Percentiles rank a stretch among this genome's conserved stretches.
Conservation (phyloP, 2,113 vertebrate genomes). For the Morone chrysops region DNA sequence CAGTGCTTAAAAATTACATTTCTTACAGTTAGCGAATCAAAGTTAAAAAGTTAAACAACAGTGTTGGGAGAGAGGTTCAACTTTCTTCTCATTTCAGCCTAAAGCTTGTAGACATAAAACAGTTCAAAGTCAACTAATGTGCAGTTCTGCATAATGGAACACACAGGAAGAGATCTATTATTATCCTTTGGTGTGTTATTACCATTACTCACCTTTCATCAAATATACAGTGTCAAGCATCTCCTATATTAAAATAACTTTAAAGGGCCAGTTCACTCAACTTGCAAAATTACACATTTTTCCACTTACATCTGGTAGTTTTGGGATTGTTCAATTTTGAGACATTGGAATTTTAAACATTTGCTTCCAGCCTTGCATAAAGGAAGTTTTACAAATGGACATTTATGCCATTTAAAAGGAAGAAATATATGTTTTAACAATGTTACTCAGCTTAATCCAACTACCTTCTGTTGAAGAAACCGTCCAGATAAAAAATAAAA, state of each 20-base stretch:
- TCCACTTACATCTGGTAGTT: neutral
- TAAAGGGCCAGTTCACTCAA: neutral
- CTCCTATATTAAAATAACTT: neutral
- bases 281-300: neutral
- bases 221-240: constrained; percentile 11
- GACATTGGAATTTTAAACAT: neutral
- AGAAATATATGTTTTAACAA: neutral
- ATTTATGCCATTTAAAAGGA: neutral
- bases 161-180: neutral
- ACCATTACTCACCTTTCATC: neutral
- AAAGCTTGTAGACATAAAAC: neutral
- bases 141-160: neutral
- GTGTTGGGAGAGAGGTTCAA: neutral
- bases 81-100: neutral
- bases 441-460: neutral
- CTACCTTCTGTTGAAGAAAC: neutral
- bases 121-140: neutral
- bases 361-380: neutral
- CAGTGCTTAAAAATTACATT: no score
- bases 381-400: neutral
- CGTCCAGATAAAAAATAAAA: no score
- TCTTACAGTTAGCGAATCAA: neutral
- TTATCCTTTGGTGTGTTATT: constrained; percentile 26
- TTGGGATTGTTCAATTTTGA: neutral
- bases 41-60: neutral